Evolutionary conservation across 1,140 invertebrate species (phyloP).

Genomic region (Drosophila jambulina): DNA sequence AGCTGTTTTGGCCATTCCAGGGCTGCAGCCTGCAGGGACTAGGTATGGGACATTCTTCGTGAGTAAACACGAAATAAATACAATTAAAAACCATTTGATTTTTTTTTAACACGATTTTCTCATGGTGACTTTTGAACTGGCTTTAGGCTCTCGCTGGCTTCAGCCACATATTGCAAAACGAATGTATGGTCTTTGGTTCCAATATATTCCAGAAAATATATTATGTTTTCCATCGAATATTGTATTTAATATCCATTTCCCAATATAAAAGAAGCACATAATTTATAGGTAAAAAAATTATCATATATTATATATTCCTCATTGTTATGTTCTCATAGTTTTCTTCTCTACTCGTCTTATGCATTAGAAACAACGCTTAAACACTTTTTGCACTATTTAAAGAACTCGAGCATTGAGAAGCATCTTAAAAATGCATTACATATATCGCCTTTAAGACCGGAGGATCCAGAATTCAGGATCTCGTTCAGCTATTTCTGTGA

Average conservation of each 20-base stretch:
- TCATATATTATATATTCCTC: conserved; percentile 69
- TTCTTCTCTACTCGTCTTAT: conserved; percentile 66
- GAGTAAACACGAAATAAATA: background rate
- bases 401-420: conserved; percentile 55
- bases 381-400: conserved; percentile 68
- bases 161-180: too few relatives aligned
- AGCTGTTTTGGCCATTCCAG: conserved; percentile 33
- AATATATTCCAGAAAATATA: background rate
- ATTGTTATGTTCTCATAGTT: conserved; percentile 69
- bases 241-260: too few relatives aligned
- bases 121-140: too few relatives aligned
- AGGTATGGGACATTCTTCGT: conserved; percentile 6
- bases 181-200: too few relatives aligned
- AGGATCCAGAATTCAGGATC: conserved; percentile 37
- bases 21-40: conserved; percentile 1
- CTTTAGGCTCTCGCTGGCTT: too few relatives aligned
- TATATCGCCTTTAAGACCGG: conserved; percentile 39
- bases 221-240: too few relatives aligned
- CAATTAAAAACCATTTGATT: too few relatives aligned
- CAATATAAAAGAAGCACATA: background rate
- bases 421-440: conserved; percentile 65
- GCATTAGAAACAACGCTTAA: conserved; percentile 68
- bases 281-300: conserved; percentile 72
- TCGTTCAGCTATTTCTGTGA: conserved; percentile 44
- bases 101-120: too few relatives aligned